Evolutionary conservation across 2,113 vertebrate genomes (phyloP), one percentile per base, ranked within the genome.

Genomic region (Hymenochirus boettgeri): DNA sequence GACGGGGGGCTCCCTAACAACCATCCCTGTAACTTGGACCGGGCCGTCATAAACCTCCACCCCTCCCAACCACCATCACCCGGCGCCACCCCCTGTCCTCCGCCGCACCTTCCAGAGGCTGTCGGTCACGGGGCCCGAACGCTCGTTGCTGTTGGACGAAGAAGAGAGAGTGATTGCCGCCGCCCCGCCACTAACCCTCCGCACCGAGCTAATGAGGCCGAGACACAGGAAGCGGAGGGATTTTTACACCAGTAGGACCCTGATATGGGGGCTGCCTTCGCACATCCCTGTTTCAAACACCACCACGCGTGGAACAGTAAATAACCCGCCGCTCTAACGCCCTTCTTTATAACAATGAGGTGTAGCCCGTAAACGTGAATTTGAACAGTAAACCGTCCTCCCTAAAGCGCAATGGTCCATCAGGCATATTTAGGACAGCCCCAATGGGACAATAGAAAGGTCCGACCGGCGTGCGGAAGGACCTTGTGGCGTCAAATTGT

Each of bases 11-110:
- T n/a, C n/a, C n/a, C n/a, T n/a, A n/a, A n/a, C n/a, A n/a, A n/a
- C n/a, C n/a, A n/a, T n/a, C n/a, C n/a, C n/a, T n/a, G n/a, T n/a
- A n/a, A n/a, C n/a, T n/a, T n/a, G n/a, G n/a, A n/a, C n/a, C n/a
- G n/a, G n/a, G n/a, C n/a, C n/a, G n/a, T n/a, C n/a, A n/a, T n/a
- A n/a, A n/a, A n/a, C 60, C 61, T 61, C 18, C 62, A 57, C 73
- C 73, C 70, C 65, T 72, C 31, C 52, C 70, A 69, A 72, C 67
- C 70, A 42, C 17, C 71, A 76, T 76, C 62, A 71, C 73, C 76
- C 47, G 65, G 73, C 55, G 2, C 65, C 19, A 12, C 52, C 56
- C 15, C 50, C 26, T 18, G 5, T 31, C 46, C 31, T n/a, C 8
- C 21, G 10, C 56, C 64, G 46, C 64, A 67, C 64, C 64, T 67